phyloP scores from a whole-genome alignment of 35 echinoderm and acorn worm species.

The Ptychodera flava region DNA sequence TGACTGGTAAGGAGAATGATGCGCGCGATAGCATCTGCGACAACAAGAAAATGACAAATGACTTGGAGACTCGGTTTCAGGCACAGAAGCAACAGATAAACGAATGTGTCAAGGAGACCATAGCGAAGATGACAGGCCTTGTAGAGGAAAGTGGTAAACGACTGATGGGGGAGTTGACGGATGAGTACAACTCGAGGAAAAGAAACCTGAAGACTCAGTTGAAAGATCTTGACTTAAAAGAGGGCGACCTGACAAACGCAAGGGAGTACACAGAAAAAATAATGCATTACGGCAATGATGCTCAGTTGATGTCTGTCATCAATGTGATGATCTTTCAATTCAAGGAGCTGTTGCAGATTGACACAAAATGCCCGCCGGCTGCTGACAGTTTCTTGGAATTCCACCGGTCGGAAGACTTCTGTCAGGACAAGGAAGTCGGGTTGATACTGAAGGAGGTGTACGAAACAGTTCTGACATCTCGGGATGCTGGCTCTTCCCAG shows the following conservation, averaged over 20 bases:
- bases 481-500: no score
- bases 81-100: neutral
- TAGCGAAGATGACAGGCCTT: neutral
- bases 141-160: neutral
- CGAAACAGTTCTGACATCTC: no score
- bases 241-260: neutral
- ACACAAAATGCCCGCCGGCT: neutral
- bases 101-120: neutral
- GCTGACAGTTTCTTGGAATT: neutral
- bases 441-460: no score
- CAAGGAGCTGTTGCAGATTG: neutral
- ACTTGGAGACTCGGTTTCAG: neutral
- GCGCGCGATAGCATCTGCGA: neutral
- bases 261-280: neutral
- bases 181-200: neutral
- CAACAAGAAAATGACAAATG: neutral
- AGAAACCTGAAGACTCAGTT: neutral
- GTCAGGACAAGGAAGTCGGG: neutral
- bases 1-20: neutral
- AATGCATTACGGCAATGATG: neutral
- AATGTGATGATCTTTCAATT: neutral
- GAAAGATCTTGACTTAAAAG: neutral
- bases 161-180: neutral
- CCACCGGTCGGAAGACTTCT: neutral
- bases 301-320: neutral